A percentile compares a stretch with the other conserved stretches of the same genome.
phyloP scores from a whole-genome alignment of 2,888 invertebrate species.

The Crepidodera aurea region DNA sequence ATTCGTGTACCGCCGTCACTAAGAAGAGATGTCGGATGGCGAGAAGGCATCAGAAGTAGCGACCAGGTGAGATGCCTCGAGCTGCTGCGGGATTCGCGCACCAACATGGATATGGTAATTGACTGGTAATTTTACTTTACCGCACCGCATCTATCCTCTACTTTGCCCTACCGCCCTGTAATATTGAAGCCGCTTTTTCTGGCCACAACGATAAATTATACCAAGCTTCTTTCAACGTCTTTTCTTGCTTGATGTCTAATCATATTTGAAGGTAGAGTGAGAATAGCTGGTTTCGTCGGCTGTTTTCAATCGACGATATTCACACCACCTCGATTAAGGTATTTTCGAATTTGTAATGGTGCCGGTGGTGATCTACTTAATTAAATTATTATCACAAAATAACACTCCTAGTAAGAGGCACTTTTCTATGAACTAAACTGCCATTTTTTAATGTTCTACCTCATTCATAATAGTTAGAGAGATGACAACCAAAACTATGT shows the following conservation, averaged over 20 bases:
- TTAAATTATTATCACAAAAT: not conserved
- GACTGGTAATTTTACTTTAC: constrained; percentile 56
- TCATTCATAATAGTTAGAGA: too few relatives aligned
- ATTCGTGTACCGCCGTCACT: not conserved
- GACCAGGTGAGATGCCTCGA: constrained; percentile 47
- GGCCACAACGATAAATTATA: constrained; percentile 37
- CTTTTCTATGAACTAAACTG: too few relatives aligned
- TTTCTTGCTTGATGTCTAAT: constrained; percentile 21
- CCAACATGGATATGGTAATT: constrained; percentile 55
- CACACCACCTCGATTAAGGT: constrained; percentile 21
- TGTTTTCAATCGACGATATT: constrained; percentile 18
- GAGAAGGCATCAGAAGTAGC: constrained; percentile 32
- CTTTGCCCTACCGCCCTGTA: constrained; percentile 58
- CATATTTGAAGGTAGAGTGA: constrained; percentile 24
- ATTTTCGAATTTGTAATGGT: not conserved
- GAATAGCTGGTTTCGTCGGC: constrained; percentile 23
- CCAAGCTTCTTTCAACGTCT: constrained; percentile 33
- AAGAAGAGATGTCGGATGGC: constrained; percentile 1
- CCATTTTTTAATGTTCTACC: too few relatives aligned
- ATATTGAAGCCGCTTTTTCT: constrained; percentile 55
- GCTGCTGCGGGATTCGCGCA: constrained; percentile 35
- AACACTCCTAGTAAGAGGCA: too few relatives aligned
- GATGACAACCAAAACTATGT: too few relatives aligned
- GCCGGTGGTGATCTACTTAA: not conserved
- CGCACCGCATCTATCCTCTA: constrained; percentile 23